Percentiles rank a stretch among this genome's conserved stretches.
phyloP scores from a whole-genome alignment of 2,797 vertebrate genomes.

The Scleropages formosus region DNA sequence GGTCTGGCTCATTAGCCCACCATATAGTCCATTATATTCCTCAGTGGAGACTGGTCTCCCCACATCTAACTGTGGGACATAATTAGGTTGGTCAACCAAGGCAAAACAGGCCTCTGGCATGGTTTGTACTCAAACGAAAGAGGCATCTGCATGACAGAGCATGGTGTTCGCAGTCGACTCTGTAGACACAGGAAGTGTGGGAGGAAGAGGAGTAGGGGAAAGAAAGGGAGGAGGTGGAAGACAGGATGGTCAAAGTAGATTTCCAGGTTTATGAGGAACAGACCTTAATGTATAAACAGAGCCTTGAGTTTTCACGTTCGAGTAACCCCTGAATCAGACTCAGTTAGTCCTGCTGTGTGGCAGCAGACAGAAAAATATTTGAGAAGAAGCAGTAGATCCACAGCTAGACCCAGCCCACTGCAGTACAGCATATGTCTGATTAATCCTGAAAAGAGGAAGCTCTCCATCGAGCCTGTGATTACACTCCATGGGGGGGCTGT shows the following conservation, averaged over 20 bases:
- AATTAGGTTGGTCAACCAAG: background rate
- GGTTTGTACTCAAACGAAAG: background rate
- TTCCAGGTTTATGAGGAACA: background rate
- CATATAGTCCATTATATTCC: background rate
- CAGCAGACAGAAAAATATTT: background rate
- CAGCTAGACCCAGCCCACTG: conserved; percentile 27
- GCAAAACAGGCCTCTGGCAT: background rate
- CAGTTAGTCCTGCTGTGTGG: background rate
- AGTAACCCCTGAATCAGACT: background rate
- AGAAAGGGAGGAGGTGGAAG: background rate
- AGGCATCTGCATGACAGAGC: background rate
- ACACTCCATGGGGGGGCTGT: conserved; percentile 72
- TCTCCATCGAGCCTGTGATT: conserved; percentile 70
- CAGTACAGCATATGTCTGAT: conserved; percentile 78
- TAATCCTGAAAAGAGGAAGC: conserved; percentile 73
- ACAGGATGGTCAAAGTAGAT: background rate
- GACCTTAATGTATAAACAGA: background rate
- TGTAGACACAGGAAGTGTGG: background rate
- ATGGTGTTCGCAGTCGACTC: background rate
- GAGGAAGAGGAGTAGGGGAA: conserved; percentile 6
- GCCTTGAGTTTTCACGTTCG: background rate
- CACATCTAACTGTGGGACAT: background rate
- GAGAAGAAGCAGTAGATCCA: background rate
- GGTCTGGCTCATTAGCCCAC: background rate
- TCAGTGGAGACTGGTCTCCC: background rate